Base-by-base conservation (phyloP, 2,113 vertebrate genomes). In the Percopsis transmontana region DNA sequence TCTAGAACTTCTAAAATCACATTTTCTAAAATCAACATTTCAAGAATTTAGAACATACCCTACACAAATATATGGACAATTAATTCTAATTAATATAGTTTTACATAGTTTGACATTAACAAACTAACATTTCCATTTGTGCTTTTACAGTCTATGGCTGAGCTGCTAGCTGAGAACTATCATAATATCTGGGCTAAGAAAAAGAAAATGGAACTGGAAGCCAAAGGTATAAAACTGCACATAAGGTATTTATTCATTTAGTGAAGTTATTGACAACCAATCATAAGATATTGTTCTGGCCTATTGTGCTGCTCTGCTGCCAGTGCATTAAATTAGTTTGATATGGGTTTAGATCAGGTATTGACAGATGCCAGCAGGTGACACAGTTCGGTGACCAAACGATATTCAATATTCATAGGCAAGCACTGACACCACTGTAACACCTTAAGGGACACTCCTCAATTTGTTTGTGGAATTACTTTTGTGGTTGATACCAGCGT, bases 151-250 rank as follows among this genome's bases (percentile, higher is more conserved):
- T 93, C 96, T 13, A 96, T 99, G 96, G 96, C 97, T 54, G 97
- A 99, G 74, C 94, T 97, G 89, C 95, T 99, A 80, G 97, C 97
- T 16, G 96, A 99, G 86, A 98, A 99, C 84, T 97, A 97, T 82
- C 97, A 99, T 79, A 99, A 99, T 50, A 96, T 95, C 78, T 99
- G 97, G 97, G 95, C 97, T 54, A 96, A 94, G 87, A 96, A 95
- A 85, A 98, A 97, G 91, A 98, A 99, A 76, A 70, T 93, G 63
- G 96, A 98, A 42, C 90, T 98, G 59, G 96, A 99, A 89, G 93
- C 94, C 76, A 98, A 98, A 98, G 96, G 97, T 98, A 90, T 48
- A 94, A 95, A 89, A 59, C 23, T 53, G 15, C 2, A 41, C 33
- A 40, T 20, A 1, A 24, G 18, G n/a, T 10, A 51, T 16, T 39